Conservation (phyloP, 2,113 vertebrate species). For the Tupaia tana region DNA sequence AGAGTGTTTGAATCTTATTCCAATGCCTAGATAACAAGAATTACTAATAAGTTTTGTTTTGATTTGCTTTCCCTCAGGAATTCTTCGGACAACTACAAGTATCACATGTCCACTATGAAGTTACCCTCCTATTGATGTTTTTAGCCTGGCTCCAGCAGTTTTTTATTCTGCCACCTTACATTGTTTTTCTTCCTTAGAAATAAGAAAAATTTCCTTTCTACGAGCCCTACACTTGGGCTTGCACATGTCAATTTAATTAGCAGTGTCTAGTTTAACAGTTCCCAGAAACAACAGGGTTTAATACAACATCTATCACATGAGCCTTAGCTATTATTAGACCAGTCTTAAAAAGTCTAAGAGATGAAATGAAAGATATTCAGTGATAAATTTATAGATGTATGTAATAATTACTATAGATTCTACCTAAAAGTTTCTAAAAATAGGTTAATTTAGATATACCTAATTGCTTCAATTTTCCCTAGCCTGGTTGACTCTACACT, state of each 20-base stretch:
- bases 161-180: not conserved
- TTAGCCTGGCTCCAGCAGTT: not conserved
- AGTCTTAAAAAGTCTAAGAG: slow-evolving; percentile 11
- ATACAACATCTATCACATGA: not conserved
- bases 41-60: not conserved
- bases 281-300: slow-evolving; percentile 1
- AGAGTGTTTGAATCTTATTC: not conserved
- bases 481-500: not conserved
- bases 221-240: slow-evolving; percentile 19
- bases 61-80: not conserved
- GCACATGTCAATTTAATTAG: slow-evolving; percentile 64
- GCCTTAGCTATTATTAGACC: slow-evolving; percentile 33
- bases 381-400: not conserved
- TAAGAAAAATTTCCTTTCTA: not conserved
- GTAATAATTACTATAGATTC: not conserved
- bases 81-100: not conserved
- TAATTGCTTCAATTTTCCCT: slow-evolving; percentile 17
- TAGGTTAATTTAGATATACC: not conserved
- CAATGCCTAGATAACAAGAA: not conserved
- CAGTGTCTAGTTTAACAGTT: slow-evolving; percentile 62
- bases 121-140: not conserved
- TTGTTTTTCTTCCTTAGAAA: not conserved
- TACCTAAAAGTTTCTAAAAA: slow-evolving; percentile 57
- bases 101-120: not conserved
- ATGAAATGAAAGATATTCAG: slow-evolving; percentile 33